Conservation (phyloP, 2,113 vertebrate genomes). For the Python bivittatus region DNA sequence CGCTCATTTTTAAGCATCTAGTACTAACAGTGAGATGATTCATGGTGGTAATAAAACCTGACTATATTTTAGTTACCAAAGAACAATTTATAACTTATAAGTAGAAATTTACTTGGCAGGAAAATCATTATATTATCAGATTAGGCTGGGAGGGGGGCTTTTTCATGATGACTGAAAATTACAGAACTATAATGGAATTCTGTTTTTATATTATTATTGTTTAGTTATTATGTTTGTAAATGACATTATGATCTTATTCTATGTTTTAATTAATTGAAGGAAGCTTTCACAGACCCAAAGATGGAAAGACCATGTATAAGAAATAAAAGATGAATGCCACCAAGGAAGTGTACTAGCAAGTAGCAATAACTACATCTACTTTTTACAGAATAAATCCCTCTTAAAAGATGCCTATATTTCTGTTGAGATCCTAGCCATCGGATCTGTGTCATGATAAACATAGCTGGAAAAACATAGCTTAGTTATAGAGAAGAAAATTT, state of each 20-base stretch:
- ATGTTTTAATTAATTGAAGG: background rate
- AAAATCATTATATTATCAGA: background rate
- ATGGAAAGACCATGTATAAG: background rate
- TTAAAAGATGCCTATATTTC: conserved; percentile 43
- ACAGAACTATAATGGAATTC: background rate
- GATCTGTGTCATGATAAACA: conserved; percentile 61
- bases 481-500: conserved; percentile 61
- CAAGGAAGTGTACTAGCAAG: background rate
- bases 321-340: background rate
- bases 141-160: too few species aligned
- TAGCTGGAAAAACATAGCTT: conserved; percentile 60
- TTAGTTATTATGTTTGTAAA: background rate
- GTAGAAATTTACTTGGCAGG: background rate
- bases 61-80: background rate
- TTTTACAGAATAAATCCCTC: conserved; percentile 61
- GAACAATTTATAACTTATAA: background rate
- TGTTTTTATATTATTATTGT: background rate
- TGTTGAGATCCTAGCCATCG: conserved; percentile 59
- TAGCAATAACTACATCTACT: background rate
- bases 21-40: background rate
- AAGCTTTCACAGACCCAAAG: background rate
- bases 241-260: background rate
- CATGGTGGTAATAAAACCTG: background rate
- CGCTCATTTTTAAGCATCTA: background rate
- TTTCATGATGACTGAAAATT: background rate